Conservation (phyloP, 1,140 invertebrate species). For the Proales similis region DNA sequence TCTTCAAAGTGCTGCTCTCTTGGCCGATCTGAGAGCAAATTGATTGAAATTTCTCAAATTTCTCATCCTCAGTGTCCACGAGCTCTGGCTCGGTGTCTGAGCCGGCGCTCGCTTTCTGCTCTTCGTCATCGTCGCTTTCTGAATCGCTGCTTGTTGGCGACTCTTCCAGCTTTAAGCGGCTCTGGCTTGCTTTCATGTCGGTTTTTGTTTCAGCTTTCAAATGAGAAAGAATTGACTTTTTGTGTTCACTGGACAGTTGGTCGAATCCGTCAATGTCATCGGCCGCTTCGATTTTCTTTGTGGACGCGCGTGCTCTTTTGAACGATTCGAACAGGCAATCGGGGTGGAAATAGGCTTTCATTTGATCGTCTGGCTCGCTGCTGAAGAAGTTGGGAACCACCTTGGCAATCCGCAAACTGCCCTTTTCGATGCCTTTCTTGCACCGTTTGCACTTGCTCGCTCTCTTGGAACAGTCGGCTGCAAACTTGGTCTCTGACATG, state of each 20-base stretch:
- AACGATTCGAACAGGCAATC: slow-evolving; percentile 72
- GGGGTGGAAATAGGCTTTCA: slow-evolving; percentile 77
- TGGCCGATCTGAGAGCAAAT: slow-evolving; percentile 69
- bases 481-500: slow-evolving; percentile 28
- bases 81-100: not conserved
- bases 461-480: slow-evolving; percentile 22
- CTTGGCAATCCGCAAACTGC: slow-evolving; percentile 65
- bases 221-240: slow-evolving; percentile 58
- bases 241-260: slow-evolving; percentile 62
- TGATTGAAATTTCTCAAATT: slow-evolving; percentile 68
- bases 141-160: not conserved
- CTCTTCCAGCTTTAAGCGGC: not conserved
- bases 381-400: slow-evolving; percentile 66
- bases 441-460: slow-evolving; percentile 67
- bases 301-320: slow-evolving; percentile 66
- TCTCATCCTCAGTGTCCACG: slow-evolving; percentile 58
- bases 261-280: slow-evolving; percentile 71
- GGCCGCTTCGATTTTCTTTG: slow-evolving; percentile 71
- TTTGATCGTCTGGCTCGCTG: slow-evolving; percentile 63
- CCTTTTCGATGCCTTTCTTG: slow-evolving; percentile 68
- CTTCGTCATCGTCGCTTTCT: slow-evolving; percentile 29
- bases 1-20: slow-evolving; percentile 69
- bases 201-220: slow-evolving; percentile 51
- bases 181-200: not conserved
- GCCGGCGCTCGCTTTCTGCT: not conserved